Conservation (phyloP, 1,140 invertebrate genomes). For the Panagrolaimus sp. region DNA sequence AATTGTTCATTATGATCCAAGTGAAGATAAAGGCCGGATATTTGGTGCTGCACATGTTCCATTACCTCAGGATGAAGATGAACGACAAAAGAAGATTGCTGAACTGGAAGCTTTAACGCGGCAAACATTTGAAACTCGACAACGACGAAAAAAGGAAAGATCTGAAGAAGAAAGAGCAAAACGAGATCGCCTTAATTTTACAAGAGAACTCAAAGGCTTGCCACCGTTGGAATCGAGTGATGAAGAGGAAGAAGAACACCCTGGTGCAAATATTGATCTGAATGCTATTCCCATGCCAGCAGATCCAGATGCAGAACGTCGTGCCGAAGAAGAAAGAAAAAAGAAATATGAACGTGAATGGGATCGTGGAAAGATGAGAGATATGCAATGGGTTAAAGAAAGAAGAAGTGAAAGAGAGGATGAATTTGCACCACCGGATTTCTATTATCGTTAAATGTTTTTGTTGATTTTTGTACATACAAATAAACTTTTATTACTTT, state of each 20-base stretch:
- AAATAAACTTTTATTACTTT: no score
- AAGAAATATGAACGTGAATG: not conserved
- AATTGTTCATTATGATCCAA: not conserved
- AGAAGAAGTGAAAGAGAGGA: not conserved
- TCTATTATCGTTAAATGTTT: not conserved
- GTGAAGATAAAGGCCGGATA: not conserved
- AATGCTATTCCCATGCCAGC: not conserved
- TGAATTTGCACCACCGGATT: not conserved
- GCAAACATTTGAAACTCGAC: not conserved
- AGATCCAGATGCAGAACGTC: not conserved
- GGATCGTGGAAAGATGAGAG: not conserved
- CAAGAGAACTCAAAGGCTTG: not conserved
- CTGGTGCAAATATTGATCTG: not conserved
- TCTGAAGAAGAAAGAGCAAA: not conserved
- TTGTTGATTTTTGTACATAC: no score
- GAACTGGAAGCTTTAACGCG: not conserved
- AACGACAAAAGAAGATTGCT: not conserved
- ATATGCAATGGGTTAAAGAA: slow-evolving; percentile 4
- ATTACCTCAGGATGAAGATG: not conserved
- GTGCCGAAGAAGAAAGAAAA: not conserved
- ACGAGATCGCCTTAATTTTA: not conserved
- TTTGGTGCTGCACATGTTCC: not conserved
- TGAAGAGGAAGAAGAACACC: not conserved
- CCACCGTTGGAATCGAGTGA: not conserved
- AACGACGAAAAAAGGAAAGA: not conserved